These are phyloP conservation scores for Antechinus flavipes DNA, from an alignment of 2,113 vertebrate species.

Conservation along the genomic window DNA sequence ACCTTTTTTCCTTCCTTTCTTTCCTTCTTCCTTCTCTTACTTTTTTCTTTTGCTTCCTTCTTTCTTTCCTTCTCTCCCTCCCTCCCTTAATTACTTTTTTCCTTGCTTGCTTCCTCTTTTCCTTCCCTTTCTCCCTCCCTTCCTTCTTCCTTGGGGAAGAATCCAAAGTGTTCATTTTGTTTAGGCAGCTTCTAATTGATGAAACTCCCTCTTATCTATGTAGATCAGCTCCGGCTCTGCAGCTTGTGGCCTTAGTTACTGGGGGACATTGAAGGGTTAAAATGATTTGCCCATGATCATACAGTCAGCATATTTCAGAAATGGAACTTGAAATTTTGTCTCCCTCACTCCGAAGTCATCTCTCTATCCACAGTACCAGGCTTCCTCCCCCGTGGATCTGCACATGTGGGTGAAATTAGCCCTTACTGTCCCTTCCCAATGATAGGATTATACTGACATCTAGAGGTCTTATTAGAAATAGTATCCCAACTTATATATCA, in stretches of 20 bases:
- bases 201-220: neutral
- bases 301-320: neutral
- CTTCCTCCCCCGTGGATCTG: neutral
- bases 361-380: neutral
- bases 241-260: neutral
- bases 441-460: slow-evolving; percentile 66
- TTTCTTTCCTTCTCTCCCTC: neutral
- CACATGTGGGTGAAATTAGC: neutral
- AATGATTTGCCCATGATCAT: neutral
- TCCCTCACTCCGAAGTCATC: neutral
- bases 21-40: too few relatives aligned
- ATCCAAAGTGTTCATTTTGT: neutral
- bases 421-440: neutral
- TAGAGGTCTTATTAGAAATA: slow-evolving; percentile 2
- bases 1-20: too few relatives aligned
- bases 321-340: neutral
- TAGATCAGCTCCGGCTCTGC: neutral
- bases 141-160: neutral
- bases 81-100: slow-evolving; percentile 45
- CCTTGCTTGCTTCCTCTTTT: too few relatives aligned
- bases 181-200: neutral
- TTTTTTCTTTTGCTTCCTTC: neutral
- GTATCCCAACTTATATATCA: neutral
- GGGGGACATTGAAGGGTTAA: neutral
- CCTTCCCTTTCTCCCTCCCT: neutral